phyloP scores from a whole-genome alignment of 2,888 invertebrate genomes.

The Ichneumon xanthorius region DNA sequence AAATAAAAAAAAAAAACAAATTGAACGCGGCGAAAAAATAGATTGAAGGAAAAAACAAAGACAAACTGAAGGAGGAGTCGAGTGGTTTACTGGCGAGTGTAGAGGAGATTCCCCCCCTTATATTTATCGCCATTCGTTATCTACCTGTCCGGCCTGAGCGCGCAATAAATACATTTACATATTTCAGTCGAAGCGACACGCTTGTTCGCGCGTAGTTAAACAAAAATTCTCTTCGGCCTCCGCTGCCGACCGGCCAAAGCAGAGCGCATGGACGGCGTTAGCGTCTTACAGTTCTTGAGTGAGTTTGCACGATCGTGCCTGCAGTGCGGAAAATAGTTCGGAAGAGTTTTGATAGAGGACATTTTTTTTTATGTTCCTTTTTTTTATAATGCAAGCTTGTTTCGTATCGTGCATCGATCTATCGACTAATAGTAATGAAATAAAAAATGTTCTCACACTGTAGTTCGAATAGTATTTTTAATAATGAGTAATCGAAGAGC shows the following conservation, averaged over 20 bases:
- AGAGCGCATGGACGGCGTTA: conserved; percentile 63
- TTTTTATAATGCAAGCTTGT: not conserved
- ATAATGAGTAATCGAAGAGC: not conserved
- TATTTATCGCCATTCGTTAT: conserved; percentile 53
- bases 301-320: conserved; percentile 40
- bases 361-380: conserved; percentile 6
- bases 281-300: conserved; percentile 67
- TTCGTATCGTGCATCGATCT: not conserved
- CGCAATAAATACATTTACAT: conserved; percentile 58
- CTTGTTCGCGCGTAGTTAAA: conserved; percentile 56
- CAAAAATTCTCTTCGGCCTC: conserved; percentile 48
- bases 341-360: not conserved
- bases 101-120: not conserved
- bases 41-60: no score
- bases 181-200: conserved; percentile 59
- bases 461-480: not conserved
- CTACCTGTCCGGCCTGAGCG: conserved; percentile 55
- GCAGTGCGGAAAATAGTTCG: not conserved
- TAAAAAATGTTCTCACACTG: no score
- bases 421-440: no score
- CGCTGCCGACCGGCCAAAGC: conserved; percentile 51
- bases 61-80: no score
- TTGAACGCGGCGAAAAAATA: no score
- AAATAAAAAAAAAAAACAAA: no score
- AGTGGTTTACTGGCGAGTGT: no score